A percentile compares a stretch with the other conserved stretches of the same genome.
Evolutionary conservation across 2,797 vertebrate genomes (phyloP).

Genomic region (Diglossa cyanea): DNA sequence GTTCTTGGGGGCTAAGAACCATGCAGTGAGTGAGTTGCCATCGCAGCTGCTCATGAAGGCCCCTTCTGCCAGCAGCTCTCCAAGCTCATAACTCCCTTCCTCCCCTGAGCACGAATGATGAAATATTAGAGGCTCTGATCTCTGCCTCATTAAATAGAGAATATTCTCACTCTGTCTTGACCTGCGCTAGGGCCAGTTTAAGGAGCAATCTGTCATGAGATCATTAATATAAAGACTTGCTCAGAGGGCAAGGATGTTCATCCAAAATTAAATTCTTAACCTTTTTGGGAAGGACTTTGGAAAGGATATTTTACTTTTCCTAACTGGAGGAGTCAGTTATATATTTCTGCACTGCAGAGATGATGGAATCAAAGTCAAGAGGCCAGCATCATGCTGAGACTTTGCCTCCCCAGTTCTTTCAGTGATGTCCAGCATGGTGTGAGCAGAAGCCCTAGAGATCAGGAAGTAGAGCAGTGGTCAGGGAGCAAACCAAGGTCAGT

Average conservation of each 20-base stretch:
- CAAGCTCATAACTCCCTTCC: slow-evolving; percentile 13
- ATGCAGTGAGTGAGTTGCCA: neutral
- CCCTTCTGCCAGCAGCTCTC: slow-evolving; percentile 15
- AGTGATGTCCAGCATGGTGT: neutral
- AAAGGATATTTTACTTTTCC: slow-evolving; percentile 69
- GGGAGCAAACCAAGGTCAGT: neutral
- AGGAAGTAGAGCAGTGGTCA: neutral
- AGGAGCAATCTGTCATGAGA: slow-evolving; percentile 76
- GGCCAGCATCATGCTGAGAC: slow-evolving; percentile 22
- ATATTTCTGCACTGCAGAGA: slow-evolving; percentile 11
- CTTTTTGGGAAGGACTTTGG: slow-evolving; percentile 62
- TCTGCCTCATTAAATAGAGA: slow-evolving; percentile 77
- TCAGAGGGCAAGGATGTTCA: slow-evolving; percentile 71
- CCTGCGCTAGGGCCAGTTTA: slow-evolving; percentile 68
- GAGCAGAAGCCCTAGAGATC: neutral
- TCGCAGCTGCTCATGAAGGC: fast-evolving
- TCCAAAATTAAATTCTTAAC: slow-evolving; percentile 78
- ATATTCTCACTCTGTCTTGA: slow-evolving; percentile 73
- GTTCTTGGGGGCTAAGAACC: neutral
- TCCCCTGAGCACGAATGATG: slow-evolving; percentile 55
- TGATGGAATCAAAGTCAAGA: slow-evolving; percentile 49
- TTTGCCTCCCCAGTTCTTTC: neutral
- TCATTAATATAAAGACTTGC: slow-evolving; percentile 73
- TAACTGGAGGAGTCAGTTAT: slow-evolving; percentile 29
- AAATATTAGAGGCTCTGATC: slow-evolving; percentile 74